Conservation (phyloP, 2,888 invertebrate genomes). For the Kuschelorhynchus macadamiae region DNA sequence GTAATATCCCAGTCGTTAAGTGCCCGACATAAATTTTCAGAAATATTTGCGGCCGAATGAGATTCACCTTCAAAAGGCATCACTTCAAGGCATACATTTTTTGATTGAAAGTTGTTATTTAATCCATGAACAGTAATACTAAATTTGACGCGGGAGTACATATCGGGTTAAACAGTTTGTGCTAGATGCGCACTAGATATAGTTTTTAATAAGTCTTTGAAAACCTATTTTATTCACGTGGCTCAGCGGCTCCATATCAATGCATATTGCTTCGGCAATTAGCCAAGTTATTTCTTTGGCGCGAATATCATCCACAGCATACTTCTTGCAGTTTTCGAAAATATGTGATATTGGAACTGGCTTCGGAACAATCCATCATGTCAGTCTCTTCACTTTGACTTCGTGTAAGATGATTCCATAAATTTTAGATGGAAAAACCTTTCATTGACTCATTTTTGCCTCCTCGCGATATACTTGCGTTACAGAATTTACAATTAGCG, state of each 20-base stretch:
- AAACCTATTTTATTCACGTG: neutral
- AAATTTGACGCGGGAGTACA: slow-evolving; percentile 1
- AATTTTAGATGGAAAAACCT: neutral
- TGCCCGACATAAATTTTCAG: neutral
- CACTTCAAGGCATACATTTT: slow-evolving; percentile 1
- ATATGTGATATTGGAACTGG: neutral
- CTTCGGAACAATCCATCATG: neutral
- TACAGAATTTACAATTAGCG: slow-evolving; percentile 1
- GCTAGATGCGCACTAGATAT: neutral
- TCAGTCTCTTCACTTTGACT: neutral
- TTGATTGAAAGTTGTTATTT: neutral
- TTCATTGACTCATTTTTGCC: neutral
- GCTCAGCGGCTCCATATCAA: neutral
- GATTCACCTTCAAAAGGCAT: too few species aligned
- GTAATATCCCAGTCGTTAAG: slow-evolving; percentile 3
- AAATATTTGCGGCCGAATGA: neutral
- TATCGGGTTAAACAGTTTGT: neutral
- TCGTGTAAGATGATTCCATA: neutral
- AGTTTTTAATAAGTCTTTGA: neutral
- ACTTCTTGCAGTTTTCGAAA: neutral
- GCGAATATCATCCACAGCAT: slow-evolving; percentile 4
- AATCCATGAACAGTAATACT: neutral
- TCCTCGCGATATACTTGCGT: neutral
- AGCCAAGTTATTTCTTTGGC: slow-evolving; percentile 1
- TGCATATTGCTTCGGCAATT: too few species aligned